These are phyloP conservation scores for Sparidentex hasta DNA, from an alignment of 2,797 vertebrate genomes.

Conservation along the genomic window DNA sequence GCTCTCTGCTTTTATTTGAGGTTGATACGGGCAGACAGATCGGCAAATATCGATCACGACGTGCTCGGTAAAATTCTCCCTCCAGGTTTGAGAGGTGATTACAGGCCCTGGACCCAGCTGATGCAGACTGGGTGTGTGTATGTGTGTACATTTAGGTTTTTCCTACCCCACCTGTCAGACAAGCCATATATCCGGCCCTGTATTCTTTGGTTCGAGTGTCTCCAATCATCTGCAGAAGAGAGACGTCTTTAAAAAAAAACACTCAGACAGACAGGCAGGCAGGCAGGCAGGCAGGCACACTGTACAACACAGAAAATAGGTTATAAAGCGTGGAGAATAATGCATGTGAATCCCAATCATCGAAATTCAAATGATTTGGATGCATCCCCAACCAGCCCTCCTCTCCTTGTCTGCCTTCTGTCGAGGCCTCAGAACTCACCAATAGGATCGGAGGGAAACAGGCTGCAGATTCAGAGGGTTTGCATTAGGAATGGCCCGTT, in stretches of 20 bases:
- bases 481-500: constrained; percentile 82
- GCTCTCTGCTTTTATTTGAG: constrained; percentile 80
- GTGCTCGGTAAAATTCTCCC: constrained; percentile 80
- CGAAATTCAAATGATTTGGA: constrained; percentile 83
- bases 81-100: constrained; percentile 83
- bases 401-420: constrained; percentile 79
- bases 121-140: constrained; percentile 60
- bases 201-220: constrained; percentile 69
- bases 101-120: constrained; percentile 77
- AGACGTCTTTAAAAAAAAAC: constrained; percentile 66
- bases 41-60: constrained; percentile 86
- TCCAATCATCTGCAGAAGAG: constrained; percentile 74
- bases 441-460: constrained; percentile 69
- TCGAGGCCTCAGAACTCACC: constrained; percentile 75
- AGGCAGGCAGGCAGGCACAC: constrained; percentile 49
- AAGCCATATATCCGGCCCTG: constrained; percentile 52
- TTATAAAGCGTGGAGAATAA: constrained; percentile 78
- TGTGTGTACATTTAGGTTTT: constrained; percentile 66
- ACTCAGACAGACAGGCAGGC: constrained; percentile 44
- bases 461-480: constrained; percentile 74
- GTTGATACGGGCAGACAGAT: constrained; percentile 77
- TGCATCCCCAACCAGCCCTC: constrained; percentile 73
- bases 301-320: constrained; percentile 73
- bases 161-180: constrained; percentile 67
- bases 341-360: constrained; percentile 81